phyloP scores from a whole-genome alignment of 2,113 vertebrate species.

The Psettodes erumei region DNA sequence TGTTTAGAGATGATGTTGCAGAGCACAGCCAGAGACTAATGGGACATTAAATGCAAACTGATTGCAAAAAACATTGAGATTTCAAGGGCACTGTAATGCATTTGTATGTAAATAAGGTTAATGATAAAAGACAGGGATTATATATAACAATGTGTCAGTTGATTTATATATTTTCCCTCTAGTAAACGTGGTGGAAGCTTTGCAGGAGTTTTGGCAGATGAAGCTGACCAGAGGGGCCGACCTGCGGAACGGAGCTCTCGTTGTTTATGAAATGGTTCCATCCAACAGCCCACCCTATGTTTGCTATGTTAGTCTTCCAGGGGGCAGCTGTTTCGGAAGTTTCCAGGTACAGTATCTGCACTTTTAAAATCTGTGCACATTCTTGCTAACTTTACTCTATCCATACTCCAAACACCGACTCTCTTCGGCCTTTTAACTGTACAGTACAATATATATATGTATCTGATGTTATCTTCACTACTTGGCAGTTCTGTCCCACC shows the following conservation, averaged over 20 bases:
- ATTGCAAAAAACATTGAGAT: not conserved
- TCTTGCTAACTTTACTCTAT: not conserved
- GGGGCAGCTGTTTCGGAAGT: conserved; percentile 98
- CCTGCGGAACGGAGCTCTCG: conserved; percentile 94
- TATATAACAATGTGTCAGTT: not conserved
- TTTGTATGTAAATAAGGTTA: not conserved
- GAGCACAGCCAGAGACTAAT: conserved; percentile 1
- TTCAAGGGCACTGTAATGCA: not conserved
- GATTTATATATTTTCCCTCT: conserved; percentile 22
- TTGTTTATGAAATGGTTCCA: conserved; percentile 99
- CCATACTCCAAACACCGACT: conserved; percentile 21
- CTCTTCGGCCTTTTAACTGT: not conserved
- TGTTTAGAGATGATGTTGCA: conserved; percentile 55
- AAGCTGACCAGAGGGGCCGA: conserved; percentile 95
- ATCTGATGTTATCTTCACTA: conserved; percentile 2
- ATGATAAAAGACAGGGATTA: not conserved
- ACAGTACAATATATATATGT: not conserved
- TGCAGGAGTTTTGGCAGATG: conserved; percentile 99
- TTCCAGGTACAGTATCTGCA: conserved; percentile 88
- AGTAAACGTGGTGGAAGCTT: conserved; percentile 98
- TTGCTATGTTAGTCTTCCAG: conserved; percentile 95
- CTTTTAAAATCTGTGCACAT: not conserved
- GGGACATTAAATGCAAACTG: not conserved
- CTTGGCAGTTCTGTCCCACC: conserved; percentile 93
- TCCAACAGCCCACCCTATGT: conserved; percentile 95